phyloP scores from a whole-genome alignment of 2,797 vertebrate genomes.

The Sebastes dallii region DNA sequence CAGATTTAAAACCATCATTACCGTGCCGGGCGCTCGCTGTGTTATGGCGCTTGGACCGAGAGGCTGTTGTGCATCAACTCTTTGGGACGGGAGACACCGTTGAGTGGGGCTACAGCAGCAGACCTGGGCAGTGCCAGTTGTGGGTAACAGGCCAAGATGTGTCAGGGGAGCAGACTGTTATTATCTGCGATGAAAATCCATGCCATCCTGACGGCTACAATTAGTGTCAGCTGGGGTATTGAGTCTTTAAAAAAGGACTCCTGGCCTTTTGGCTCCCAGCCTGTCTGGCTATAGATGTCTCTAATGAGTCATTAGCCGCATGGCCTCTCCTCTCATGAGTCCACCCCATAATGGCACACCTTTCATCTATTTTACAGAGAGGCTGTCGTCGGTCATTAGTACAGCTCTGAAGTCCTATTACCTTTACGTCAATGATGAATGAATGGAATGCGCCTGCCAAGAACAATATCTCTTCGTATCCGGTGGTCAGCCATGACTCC shows the following conservation, averaged over 20 bases:
- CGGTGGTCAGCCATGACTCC: constrained; percentile 71
- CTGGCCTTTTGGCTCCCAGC: constrained; percentile 85
- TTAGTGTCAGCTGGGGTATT: constrained; percentile 87
- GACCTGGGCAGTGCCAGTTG: constrained; percentile 68
- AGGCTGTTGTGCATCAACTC: constrained; percentile 36
- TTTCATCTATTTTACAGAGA: constrained; percentile 87
- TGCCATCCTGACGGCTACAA: constrained; percentile 82
- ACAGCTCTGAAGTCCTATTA: constrained; percentile 85
- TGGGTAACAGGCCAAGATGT: constrained; percentile 76
- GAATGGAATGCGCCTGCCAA: constrained; percentile 81
- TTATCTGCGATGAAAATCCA: constrained; percentile 86
- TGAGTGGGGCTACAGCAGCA: constrained; percentile 16
- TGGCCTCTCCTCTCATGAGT: constrained; percentile 82
- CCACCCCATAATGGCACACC: constrained; percentile 84
- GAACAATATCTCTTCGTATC: constrained; percentile 80
- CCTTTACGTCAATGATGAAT: constrained; percentile 85
- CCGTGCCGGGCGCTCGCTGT: background rate
- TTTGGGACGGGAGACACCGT: constrained; percentile 15
- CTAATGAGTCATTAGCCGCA: constrained; percentile 88
- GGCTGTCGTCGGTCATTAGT: constrained; percentile 85
- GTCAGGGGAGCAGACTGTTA: constrained; percentile 82
- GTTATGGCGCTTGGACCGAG: constrained; percentile 26
- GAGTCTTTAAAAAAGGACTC: constrained; percentile 85
- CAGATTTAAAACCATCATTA: constrained; percentile 46
- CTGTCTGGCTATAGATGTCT: constrained; percentile 83